Percentiles rank a stretch among this genome's conserved stretches.
Conservation (phyloP, 2,888 invertebrate genomes). For the Metalampra italica region DNA sequence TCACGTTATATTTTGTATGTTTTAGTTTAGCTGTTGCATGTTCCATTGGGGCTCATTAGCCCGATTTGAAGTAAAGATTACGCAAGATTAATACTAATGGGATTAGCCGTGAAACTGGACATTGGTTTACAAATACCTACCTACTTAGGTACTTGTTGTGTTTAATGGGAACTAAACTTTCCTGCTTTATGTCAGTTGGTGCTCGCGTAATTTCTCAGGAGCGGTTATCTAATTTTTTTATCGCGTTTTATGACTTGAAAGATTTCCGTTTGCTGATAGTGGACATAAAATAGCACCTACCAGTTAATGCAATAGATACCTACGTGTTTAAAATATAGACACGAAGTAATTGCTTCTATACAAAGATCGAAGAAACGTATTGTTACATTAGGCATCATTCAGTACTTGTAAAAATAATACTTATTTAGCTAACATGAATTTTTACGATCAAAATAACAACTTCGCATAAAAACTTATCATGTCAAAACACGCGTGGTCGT, state of each 20-base stretch:
- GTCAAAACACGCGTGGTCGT: not conserved
- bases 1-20: not conserved
- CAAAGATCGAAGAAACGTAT: no score
- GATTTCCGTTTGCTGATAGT: no score
- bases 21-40: constrained; percentile 21
- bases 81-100: constrained; percentile 9
- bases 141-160: not conserved
- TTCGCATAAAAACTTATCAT: constrained; percentile 4
- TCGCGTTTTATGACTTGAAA: not conserved
- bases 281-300: no score
- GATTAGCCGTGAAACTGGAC: not conserved
- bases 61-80: constrained; percentile 32
- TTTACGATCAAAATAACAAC: not conserved
- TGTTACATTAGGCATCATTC: no score
- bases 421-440: no score
- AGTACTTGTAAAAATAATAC: no score
- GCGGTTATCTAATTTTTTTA: not conserved
- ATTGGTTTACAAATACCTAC: not conserved
- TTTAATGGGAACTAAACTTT: not conserved
- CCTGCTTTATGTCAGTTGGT: not conserved
- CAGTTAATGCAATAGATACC: no score
- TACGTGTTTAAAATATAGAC: no score
- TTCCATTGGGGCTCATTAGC: constrained; percentile 25
- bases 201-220: not conserved
- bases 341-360: no score